A percentile compares a stretch with the other conserved stretches of the same genome.
phyloP scores from a whole-genome alignment of 2,113 vertebrate species.

The Sprattus sprattus region DNA sequence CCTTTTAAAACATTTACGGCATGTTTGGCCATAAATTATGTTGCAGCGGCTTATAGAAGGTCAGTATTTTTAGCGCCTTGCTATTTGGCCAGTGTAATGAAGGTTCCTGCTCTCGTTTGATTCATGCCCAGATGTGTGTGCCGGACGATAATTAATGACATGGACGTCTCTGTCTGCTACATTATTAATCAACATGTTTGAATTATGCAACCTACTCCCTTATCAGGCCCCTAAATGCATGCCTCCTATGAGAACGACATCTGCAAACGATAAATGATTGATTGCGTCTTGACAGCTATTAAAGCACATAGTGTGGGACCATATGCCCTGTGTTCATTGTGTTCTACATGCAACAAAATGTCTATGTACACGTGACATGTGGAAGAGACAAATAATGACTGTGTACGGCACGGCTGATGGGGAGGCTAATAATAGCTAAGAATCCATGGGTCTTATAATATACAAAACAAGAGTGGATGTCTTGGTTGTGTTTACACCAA shows the following conservation, averaged over 20 bases:
- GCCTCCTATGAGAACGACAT: neutral
- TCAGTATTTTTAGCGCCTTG: conserved; percentile 17
- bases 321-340: neutral
- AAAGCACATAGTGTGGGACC: neutral
- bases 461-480: neutral
- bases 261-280: neutral
- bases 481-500: neutral
- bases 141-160: conserved; percentile 13
- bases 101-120: neutral
- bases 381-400: neutral
- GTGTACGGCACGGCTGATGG: neutral
- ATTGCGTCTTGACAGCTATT: neutral
- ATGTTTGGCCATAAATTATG: conserved; percentile 15
- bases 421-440: neutral
- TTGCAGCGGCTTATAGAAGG: neutral
- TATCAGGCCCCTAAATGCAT: neutral
- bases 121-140: neutral
- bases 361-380: too few species aligned
- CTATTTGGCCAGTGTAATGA: conserved; percentile 4
- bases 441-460: neutral
- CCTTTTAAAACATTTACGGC: conserved; percentile 16
- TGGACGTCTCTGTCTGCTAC: neutral
- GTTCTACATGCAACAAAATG: neutral
- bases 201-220: conserved; percentile 1
- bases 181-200: conserved; percentile 10